Conservation (phyloP, 1,140 invertebrate species). For the Cotesia vestalis region DNA sequence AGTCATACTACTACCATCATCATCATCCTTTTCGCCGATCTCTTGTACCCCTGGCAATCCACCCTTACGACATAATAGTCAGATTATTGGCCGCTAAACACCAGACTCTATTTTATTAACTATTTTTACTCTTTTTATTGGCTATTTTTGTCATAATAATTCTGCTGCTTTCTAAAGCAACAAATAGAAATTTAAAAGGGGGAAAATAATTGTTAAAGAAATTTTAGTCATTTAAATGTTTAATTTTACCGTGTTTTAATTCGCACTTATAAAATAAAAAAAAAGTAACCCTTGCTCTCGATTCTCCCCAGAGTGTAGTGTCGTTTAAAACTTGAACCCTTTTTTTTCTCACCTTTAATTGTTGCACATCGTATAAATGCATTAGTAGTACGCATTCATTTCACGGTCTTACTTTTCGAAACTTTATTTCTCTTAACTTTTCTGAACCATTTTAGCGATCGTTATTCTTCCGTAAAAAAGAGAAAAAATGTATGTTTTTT, state of each 20-base stretch:
- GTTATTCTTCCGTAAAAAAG: constrained; percentile 26
- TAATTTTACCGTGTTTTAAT: constrained; percentile 18
- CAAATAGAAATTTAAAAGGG: not conserved
- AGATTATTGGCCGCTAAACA: constrained; percentile 56
- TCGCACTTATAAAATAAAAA: not conserved
- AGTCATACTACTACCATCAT: too few relatives aligned
- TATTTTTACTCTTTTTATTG: constrained; percentile 21
- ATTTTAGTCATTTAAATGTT: not conserved
- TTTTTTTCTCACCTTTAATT: constrained; percentile 52
- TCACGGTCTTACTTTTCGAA: constrained; percentile 46
- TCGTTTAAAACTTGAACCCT: constrained; percentile 30
- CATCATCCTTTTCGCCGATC: constrained; percentile 6
- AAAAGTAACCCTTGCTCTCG: constrained; percentile 5
- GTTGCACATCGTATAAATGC: constrained; percentile 65
- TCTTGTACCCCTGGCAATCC: constrained; percentile 40
- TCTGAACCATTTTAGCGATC: constrained; percentile 43
- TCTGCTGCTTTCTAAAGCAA: not conserved
- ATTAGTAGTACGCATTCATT: constrained; percentile 61
- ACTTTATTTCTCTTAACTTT: constrained; percentile 15
- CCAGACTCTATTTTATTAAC: constrained; percentile 9
- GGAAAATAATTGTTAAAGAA: not conserved
- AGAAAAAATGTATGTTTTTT: too few relatives aligned
- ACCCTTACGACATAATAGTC: constrained; percentile 50
- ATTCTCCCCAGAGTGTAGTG: constrained; percentile 25
- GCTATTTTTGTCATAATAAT: not conserved